Percentiles rank a stretch among this genome's conserved stretches.
Conservation (phyloP, 92 coral and sea anemone genomes). For the Paragorgia papillata region DNA sequence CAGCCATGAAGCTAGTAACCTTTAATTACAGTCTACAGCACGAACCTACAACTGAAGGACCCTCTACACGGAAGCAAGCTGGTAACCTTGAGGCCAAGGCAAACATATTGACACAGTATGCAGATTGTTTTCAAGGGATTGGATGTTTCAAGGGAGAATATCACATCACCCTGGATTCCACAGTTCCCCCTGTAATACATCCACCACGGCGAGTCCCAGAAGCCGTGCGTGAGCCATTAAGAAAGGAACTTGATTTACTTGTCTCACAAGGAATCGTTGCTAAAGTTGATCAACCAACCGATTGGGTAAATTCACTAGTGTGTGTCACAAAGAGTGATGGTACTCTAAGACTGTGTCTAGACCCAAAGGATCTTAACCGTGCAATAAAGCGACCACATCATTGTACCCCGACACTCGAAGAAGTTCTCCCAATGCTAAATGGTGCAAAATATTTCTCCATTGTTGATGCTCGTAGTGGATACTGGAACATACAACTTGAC, state of each 20-base stretch:
- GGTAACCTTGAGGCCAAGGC: conserved; percentile 60
- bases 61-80: conserved; percentile 9
- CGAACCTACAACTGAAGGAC: conserved; percentile 14
- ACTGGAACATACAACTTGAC: conserved; percentile 69
- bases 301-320: conserved; percentile 69
- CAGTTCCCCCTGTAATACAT: conserved; percentile 61
- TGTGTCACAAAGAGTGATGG: conserved; percentile 65
- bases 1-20: conserved; percentile 62
- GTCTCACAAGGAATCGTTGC: conserved; percentile 65
- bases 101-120: conserved; percentile 47
- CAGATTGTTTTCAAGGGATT: conserved; percentile 55
- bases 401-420: conserved; percentile 73
- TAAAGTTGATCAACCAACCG: conserved; percentile 64
- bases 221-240: conserved; percentile 70
- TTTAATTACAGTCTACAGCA: conserved; percentile 55
- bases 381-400: conserved; percentile 68
- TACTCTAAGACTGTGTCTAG: conserved; percentile 58
- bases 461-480: conserved; percentile 70
- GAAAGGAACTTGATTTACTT: conserved; percentile 59
- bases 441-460: conserved; percentile 65
- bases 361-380: conserved; percentile 64
- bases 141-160: conserved; percentile 65
- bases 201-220: too few species aligned
- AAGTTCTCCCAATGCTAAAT: conserved; percentile 62
- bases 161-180: conserved; percentile 61